These are phyloP conservation scores for Auanema freiburgensis DNA, from an alignment of 2,888 invertebrate genomes.

Conservation along the genomic window DNA sequence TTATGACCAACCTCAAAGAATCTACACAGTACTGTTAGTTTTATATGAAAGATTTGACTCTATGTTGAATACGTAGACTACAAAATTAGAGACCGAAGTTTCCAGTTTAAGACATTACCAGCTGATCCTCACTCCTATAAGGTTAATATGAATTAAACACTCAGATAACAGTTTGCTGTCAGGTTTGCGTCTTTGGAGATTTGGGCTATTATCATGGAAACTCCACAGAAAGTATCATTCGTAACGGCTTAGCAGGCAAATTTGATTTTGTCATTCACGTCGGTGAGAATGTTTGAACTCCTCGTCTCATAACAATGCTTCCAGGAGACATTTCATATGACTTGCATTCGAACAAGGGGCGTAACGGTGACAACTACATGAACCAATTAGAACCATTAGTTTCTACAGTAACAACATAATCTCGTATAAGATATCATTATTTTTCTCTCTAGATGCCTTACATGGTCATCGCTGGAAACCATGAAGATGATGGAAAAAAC, in stretches of 20 bases:
- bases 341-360: conserved; percentile 78
- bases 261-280: conserved; percentile 65
- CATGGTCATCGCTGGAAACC: conserved; percentile 76
- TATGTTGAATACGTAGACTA: conserved; percentile 48
- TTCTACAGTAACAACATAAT: conserved; percentile 72
- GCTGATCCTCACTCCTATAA: conserved; percentile 31
- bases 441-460: conserved; percentile 72
- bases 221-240: conserved; percentile 40
- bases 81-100: conserved; percentile 73
- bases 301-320: background rate
- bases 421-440: background rate
- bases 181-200: conserved; percentile 64
- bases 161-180: background rate
- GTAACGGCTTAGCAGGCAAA: conserved; percentile 33
- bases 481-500: conserved; percentile 73
- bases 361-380: conserved; percentile 89
- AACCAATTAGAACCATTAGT: conserved; percentile 85
- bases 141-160: conserved; percentile 8
- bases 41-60: no score
- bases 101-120: conserved; percentile 74
- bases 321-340: conserved; percentile 90
- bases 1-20: conserved; percentile 65
- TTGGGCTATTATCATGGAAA: conserved; percentile 79
- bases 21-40: conserved; percentile 48
- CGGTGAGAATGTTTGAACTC: conserved; percentile 28